These are phyloP conservation scores for Steinernema khuongi DNA, from an alignment of 1,140 invertebrate species.

Conservation along the genomic window DNA sequence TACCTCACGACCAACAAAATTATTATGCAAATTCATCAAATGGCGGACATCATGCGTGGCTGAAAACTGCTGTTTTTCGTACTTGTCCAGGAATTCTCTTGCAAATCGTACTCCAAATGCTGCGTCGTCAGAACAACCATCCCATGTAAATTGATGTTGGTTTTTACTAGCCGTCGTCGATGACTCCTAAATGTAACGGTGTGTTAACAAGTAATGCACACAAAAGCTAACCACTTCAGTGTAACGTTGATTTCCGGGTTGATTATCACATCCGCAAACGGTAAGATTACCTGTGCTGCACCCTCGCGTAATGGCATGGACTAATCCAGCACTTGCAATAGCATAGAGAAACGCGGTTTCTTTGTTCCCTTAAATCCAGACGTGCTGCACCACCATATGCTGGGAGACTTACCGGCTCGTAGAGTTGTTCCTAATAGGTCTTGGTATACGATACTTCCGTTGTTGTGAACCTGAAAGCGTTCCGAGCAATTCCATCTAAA, in stretches of 20 bases:
- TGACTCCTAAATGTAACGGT: conserved; percentile 17
- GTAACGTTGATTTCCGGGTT: conserved; percentile 63
- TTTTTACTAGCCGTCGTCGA: conserved; percentile 19
- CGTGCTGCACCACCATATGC: not conserved
- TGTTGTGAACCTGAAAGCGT: conserved; percentile 32
- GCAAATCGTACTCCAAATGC: conserved; percentile 66
- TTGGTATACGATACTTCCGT: conserved; percentile 29
- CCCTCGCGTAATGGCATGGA: conserved; percentile 66
- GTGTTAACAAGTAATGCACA: not conserved
- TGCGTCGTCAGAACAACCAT: conserved; percentile 63
- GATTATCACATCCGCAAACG: conserved; percentile 67
- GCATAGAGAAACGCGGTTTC: conserved; percentile 70
- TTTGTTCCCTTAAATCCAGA: conserved; percentile 63
- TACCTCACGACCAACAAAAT: conserved; percentile 67
- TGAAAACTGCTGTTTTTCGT: conserved; percentile 36
- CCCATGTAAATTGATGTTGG: conserved; percentile 39
- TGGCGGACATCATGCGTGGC: conserved; percentile 60
- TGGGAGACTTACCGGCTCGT: conserved; percentile 25
- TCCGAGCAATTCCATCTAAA: conserved; percentile 45
- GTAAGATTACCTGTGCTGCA: conserved; percentile 68
- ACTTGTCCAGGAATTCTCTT: conserved; percentile 65
- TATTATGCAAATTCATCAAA: conserved; percentile 68
- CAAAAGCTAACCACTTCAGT: conserved; percentile 66
- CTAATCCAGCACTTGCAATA: conserved; percentile 68
- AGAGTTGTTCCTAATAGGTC: conserved; percentile 41